phyloP scores from a whole-genome alignment of 2,797 vertebrate species.

The Petrocephalus sullivani region DNA sequence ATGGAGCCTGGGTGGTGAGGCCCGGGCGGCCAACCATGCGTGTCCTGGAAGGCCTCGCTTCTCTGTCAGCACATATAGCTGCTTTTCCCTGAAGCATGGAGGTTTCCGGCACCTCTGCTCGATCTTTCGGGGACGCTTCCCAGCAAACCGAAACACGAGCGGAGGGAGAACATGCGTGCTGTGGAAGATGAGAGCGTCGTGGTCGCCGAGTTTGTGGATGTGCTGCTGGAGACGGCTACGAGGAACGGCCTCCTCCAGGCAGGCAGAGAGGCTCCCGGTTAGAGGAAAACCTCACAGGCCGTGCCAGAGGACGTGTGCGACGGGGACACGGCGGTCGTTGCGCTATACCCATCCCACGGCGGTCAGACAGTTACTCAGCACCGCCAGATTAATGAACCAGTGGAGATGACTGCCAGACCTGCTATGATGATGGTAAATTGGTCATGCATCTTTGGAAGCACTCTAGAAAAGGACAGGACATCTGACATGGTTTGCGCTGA shows the following conservation, averaged over 20 bases:
- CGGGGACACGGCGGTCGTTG: background rate
- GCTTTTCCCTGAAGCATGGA: background rate
- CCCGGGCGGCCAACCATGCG: background rate
- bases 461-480: background rate
- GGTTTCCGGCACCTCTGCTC: background rate
- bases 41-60: background rate
- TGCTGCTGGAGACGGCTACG: background rate
- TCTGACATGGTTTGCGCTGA: background rate
- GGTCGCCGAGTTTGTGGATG: background rate
- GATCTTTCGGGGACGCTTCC: background rate
- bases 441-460: background rate
- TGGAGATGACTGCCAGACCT: background rate
- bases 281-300: background rate
- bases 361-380: slow-evolving; percentile 5
- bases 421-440: background rate
- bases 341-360: background rate
- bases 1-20: background rate
- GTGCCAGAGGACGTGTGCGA: background rate
- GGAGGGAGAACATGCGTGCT: background rate
- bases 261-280: background rate
- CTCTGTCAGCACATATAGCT: background rate
- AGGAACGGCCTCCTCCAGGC: background rate
- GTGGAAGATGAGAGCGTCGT: background rate
- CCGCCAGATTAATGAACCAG: background rate
- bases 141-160: background rate